phyloP scores from a whole-genome alignment of 2,113 vertebrate species.

The Zosterops borbonicus region DNA sequence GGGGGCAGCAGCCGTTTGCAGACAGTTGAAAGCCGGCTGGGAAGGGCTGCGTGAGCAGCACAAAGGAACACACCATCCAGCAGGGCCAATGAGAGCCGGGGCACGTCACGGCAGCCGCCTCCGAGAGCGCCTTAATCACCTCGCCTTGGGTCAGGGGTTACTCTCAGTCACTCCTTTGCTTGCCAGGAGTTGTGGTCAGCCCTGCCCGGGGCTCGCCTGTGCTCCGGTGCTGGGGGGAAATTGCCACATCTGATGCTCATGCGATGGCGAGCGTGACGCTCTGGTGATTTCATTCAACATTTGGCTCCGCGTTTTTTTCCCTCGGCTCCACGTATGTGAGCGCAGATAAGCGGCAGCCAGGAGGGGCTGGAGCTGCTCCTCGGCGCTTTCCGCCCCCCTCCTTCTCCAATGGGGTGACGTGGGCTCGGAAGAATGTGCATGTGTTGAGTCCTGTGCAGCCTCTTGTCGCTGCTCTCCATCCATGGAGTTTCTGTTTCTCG shows the following conservation, averaged over 20 bases:
- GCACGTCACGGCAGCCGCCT: neutral
- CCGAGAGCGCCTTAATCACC: neutral
- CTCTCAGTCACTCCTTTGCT: neutral
- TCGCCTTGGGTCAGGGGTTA: conserved; percentile 33
- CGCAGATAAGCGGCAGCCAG: neutral
- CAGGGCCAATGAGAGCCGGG: conserved; percentile 68
- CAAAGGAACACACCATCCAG: conserved; percentile 74
- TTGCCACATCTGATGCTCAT: accelerated
- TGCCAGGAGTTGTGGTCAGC: neutral
- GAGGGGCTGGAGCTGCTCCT: neutral
- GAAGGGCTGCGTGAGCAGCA: neutral
- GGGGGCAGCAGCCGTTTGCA: neutral
- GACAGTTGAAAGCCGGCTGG: accelerated
- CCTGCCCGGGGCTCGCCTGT: neutral
- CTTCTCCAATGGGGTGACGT: neutral
- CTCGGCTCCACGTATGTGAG: neutral
- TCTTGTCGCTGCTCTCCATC: neutral
- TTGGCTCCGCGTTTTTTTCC: neutral
- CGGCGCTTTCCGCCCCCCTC: neutral
- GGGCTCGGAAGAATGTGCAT: neutral
- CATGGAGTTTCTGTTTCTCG: neutral
- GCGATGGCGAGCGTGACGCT: neutral
- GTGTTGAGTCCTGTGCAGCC: neutral
- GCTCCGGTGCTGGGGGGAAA: neutral
- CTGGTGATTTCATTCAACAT: neutral